Percentiles rank a stretch among this genome's conserved stretches.
These are phyloP conservation scores for Hemiscyllium ocellatum DNA, from an alignment of 2,113 vertebrate genomes.

Conservation along the genomic window DNA sequence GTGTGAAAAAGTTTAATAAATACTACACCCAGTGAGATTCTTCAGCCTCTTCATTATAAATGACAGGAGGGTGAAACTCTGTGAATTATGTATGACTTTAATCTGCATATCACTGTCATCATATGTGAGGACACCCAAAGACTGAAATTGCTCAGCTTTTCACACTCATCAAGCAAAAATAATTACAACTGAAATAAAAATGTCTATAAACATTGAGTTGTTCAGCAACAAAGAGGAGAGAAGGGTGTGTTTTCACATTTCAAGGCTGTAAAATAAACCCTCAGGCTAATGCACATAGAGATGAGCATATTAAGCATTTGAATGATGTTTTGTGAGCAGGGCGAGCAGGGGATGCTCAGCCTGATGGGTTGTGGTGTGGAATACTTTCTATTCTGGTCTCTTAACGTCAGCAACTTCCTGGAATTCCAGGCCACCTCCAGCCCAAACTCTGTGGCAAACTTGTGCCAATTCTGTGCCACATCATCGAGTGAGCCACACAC, in stretches of 20 bases:
- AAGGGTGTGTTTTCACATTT: not conserved
- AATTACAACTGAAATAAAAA: not conserved
- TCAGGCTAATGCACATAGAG: not conserved
- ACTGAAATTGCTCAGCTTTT: not conserved
- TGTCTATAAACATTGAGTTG: not conserved
- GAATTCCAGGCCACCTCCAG: not conserved
- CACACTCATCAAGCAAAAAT: not conserved
- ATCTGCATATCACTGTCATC: not conserved
- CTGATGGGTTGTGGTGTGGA: not conserved
- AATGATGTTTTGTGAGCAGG: not conserved
- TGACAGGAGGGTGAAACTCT: not conserved
- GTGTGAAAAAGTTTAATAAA: not conserved
- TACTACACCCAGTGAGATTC: not conserved
- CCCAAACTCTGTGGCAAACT: not conserved
- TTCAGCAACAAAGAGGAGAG: not conserved
- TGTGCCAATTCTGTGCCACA: not conserved
- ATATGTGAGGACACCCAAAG: not conserved
- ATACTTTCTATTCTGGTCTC: not conserved
- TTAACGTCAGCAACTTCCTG: not conserved
- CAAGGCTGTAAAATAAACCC: not conserved
- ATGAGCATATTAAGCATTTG: not conserved
- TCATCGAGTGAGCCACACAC: not conserved
- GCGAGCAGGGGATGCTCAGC: not conserved
- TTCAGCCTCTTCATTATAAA: not conserved
- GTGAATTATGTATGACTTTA: not conserved